phyloP scores from a whole-genome alignment of 1,140 invertebrate genomes.

The Diabrotica undecimpunctata region DNA sequence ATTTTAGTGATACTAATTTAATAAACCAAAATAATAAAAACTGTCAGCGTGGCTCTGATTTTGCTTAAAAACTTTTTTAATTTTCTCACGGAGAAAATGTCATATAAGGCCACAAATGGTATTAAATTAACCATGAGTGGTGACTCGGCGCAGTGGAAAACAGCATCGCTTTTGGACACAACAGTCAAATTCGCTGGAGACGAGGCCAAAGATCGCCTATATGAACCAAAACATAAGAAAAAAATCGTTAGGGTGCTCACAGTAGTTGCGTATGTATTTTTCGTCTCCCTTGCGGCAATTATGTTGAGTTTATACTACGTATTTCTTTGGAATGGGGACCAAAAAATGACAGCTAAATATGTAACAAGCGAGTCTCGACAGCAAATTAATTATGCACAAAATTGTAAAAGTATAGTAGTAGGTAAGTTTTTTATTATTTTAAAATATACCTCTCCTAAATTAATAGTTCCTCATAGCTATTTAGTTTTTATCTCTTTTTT shows the following conservation, averaged over 20 bases:
- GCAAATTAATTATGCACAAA: constrained; percentile 6
- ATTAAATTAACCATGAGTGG: constrained; percentile 38
- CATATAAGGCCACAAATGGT: constrained; percentile 41
- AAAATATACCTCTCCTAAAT: too few relatives aligned
- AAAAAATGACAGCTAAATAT: constrained; percentile 32
- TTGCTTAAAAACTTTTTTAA: constrained; percentile 20
- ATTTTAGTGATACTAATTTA: background rate
- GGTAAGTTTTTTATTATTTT: constrained; percentile 1
- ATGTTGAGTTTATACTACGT: constrained; percentile 94
- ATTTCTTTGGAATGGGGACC: constrained; percentile 78
- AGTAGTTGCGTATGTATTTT: constrained; percentile 91
- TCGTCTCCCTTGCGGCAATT: constrained; percentile 91
- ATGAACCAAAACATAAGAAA: constrained; percentile 79
- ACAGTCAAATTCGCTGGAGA: constrained; percentile 69
- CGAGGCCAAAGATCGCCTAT: constrained; percentile 75
- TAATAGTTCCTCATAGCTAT: too few relatives aligned
- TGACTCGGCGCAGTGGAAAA: constrained; percentile 38
- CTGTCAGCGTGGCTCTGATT: constrained; percentile 24
- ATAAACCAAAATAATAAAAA: constrained; percentile 5
- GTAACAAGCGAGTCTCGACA: constrained; percentile 7
- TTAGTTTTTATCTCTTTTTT: too few relatives aligned
- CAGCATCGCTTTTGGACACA: constrained; percentile 52
- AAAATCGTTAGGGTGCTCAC: constrained; percentile 89
- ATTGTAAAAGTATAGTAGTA: constrained; percentile 26
- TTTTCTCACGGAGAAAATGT: constrained; percentile 37